Percentiles rank a stretch among this genome's conserved stretches.
phyloP scores from a whole-genome alignment of 2,888 invertebrate species.

The Archips xylosteana region DNA sequence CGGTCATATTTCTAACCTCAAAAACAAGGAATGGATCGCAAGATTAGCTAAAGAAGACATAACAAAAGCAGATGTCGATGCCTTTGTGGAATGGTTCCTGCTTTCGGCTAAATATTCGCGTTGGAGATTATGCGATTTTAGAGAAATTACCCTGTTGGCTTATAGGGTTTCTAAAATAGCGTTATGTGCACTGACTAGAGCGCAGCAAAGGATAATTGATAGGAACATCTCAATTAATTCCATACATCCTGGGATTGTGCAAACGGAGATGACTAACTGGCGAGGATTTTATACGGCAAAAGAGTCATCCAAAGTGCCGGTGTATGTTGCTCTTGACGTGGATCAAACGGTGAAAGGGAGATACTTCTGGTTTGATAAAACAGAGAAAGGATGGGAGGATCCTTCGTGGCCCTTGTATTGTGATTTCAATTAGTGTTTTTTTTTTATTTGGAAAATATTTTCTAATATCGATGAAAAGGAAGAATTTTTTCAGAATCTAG shows the following conservation, averaged over 20 bases:
- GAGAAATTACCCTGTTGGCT: slow-evolving; percentile 12
- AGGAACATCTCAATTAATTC: slow-evolving; percentile 52
- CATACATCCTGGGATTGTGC: slow-evolving; percentile 53
- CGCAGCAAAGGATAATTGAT: slow-evolving; percentile 49
- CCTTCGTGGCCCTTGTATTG: slow-evolving; percentile 18
- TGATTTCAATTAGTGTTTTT: slow-evolving; percentile 11
- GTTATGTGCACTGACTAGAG: slow-evolving; percentile 49
- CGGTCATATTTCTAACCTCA: slow-evolving; percentile 52
- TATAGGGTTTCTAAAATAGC: slow-evolving; percentile 54
- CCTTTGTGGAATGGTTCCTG: slow-evolving; percentile 52
- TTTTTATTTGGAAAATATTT: not conserved
- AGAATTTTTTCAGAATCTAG: no score
- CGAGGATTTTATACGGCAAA: slow-evolving; percentile 45
- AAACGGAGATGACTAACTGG: slow-evolving; percentile 51
- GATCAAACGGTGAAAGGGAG: slow-evolving; percentile 52
- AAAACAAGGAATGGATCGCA: slow-evolving; percentile 49
- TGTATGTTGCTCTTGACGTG: slow-evolving; percentile 50
- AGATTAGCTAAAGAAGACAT: slow-evolving; percentile 48
- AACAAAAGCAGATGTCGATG: slow-evolving; percentile 49
- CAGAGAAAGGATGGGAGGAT: slow-evolving; percentile 49
- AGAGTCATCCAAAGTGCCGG: slow-evolving; percentile 47
- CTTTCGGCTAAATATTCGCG: slow-evolving; percentile 45
- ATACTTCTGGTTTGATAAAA: slow-evolving; percentile 52
- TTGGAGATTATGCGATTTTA: not conserved
- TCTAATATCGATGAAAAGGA: no score